Evolutionary conservation across 2,113 vertebrate genomes (phyloP).

Genomic region (Chaetops frenatus): DNA sequence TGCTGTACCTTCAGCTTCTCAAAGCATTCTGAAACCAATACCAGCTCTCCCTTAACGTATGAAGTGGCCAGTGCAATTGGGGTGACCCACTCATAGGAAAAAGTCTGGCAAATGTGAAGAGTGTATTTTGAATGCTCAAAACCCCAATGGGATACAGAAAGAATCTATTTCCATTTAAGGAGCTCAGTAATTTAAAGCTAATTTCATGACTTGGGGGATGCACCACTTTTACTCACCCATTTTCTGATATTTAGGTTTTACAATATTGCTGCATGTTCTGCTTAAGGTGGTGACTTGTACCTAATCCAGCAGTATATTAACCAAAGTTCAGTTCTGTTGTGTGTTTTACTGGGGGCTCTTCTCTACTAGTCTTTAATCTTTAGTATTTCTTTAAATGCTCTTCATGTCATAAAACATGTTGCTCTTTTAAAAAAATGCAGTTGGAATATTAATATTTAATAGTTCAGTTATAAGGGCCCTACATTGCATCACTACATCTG

Average conservation of each 20-base stretch:
- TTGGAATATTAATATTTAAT: background rate
- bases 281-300: background rate
- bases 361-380: background rate
- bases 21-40: background rate
- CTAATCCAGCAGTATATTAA: background rate
- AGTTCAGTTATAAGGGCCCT: background rate
- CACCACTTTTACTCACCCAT: background rate
- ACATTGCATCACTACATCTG: background rate
- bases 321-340: background rate
- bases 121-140: background rate
- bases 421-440: background rate
- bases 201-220: background rate
- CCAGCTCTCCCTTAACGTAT: background rate
- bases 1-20: background rate
- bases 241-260: background rate
- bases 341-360: background rate
- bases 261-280: background rate
- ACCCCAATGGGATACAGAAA: background rate
- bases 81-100: background rate
- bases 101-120: background rate
- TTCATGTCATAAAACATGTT: background rate
- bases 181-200: background rate
- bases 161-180: background rate
- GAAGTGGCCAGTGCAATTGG: no score
- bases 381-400: background rate